Evolutionary conservation across 2,113 vertebrate genomes (phyloP), one percentile per base, ranked within the genome.

Genomic region (Jaculus jaculus): DNA sequence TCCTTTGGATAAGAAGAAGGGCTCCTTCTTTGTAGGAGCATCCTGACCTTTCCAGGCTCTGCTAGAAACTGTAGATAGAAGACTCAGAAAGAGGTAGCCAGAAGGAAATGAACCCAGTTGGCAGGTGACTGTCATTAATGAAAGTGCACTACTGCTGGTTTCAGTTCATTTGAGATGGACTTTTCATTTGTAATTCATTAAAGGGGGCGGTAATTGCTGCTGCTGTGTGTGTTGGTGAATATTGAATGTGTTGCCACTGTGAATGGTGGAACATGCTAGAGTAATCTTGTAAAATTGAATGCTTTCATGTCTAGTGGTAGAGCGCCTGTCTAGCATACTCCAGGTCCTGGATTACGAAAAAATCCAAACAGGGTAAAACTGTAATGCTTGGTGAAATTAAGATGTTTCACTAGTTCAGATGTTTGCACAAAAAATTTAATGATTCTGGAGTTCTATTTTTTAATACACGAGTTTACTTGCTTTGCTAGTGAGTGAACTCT

Each of bases 401-500:
- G 18, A 85, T 34, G 91, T 87, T 87, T 90, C 47, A 66, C 68
- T 88, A 51, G 11, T 79, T 93, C 13, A 86, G 9, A 58, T 91
- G 26, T 80, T 77, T 74, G 13, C 20, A 17, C 79, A 94, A 88
- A 71, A n/a, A 32, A 63, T 61, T 39, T 24, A 12, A 54, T 54
- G 54, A 58, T 90, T 23, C 1, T 74, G 7, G 18, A 39, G 32
- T 89, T 89, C 23, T 91, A 1, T 21, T 61, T 21, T 61, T 93
- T 87, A 42, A 85, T 74, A 13, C 90, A 23, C 4, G 69, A 81
- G 83, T 30, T 84, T 61, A 69, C 63, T 1, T 58, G 32, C 30
- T 89, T 88, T 91, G 20, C 54, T 92, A 16, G 88, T 92, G 9
- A 58, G 63, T 94, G 42, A 93, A 74, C 32, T 78, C 93, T 92